These are phyloP conservation scores for Cuculus canorus DNA, from an alignment of 2,797 vertebrate species.

Conservation along the genomic window DNA sequence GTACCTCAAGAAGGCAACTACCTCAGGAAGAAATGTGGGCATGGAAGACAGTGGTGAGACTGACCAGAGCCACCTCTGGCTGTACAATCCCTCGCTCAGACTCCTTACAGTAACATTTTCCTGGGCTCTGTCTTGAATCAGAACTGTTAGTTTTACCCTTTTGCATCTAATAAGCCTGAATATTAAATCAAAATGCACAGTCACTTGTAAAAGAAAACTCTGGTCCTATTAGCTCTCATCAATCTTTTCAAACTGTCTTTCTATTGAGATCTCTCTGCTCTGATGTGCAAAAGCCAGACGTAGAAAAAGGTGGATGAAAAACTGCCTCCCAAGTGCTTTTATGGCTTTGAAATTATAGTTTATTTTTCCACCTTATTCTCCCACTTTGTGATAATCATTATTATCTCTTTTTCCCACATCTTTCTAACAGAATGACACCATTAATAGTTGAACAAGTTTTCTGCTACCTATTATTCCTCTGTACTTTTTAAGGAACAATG, in stretches of 20 bases:
- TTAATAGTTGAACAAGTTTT: slow-evolving; percentile 40
- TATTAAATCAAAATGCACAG: slow-evolving; percentile 44
- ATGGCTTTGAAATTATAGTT: slow-evolving; percentile 57
- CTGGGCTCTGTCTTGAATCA: background rate
- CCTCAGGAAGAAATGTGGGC: background rate
- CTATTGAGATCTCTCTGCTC: slow-evolving; percentile 20
- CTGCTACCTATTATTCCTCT: slow-evolving; percentile 33
- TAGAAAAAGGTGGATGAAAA: slow-evolving; percentile 49
- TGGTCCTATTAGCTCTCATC: slow-evolving; percentile 24
- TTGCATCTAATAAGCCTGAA: slow-evolving; percentile 10
- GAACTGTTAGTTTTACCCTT: background rate
- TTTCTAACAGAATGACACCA: slow-evolving; percentile 34
- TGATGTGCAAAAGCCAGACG: slow-evolving; percentile 3
- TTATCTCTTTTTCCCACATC: slow-evolving; percentile 20
- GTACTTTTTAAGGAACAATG: background rate
- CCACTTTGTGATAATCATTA: slow-evolving; percentile 31
- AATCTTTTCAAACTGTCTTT: slow-evolving; percentile 30
- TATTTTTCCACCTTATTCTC: slow-evolving; percentile 42
- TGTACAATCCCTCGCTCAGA: background rate
- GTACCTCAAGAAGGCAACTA: no score
- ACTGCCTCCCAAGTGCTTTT: slow-evolving; percentile 37
- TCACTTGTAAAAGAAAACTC: slow-evolving; percentile 25
- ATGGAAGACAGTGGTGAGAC: background rate
- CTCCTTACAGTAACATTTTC: background rate
- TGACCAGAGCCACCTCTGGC: background rate